Evolutionary conservation across 2,888 invertebrate genomes (phyloP).

Genomic region (Troilus luridus): DNA sequence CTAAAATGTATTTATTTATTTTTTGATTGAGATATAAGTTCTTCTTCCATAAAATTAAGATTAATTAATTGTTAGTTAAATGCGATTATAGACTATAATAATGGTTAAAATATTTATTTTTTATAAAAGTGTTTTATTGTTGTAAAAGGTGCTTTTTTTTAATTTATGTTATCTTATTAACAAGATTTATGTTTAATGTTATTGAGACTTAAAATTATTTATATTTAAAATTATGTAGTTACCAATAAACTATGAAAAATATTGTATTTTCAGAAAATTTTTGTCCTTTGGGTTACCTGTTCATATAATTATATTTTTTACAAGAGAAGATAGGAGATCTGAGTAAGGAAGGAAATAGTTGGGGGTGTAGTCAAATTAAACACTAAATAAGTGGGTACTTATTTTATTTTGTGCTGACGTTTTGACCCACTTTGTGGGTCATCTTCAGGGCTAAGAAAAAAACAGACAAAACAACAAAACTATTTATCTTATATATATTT

Average conservation of each 20-base stretch:
- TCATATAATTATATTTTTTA: not conserved
- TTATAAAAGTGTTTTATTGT: constrained; percentile 41
- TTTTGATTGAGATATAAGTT: not conserved
- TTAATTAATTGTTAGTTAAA: not conserved
- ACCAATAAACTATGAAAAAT: constrained; percentile 25
- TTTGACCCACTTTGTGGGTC: no score
- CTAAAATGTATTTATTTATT: not conserved
- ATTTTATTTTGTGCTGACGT: no score
- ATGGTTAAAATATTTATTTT: constrained; percentile 42
- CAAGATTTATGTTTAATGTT: constrained; percentile 18
- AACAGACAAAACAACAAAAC: no score
- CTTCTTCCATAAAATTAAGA: constrained; percentile 19
- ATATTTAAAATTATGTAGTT: constrained; percentile 36
- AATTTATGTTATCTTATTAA: constrained; percentile 40
- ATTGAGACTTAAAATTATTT: constrained; percentile 33
- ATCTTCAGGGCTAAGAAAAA: no score
- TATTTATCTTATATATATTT: no score
- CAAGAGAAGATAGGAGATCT: no score
- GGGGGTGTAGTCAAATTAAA: no score
- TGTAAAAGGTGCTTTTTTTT: constrained; percentile 34
- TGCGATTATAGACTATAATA: not conserved
- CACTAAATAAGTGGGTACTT: no score
- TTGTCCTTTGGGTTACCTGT: not conserved
- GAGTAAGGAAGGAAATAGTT: no score
- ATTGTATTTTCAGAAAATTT: constrained; percentile 16